phyloP scores from a whole-genome alignment of 2,888 invertebrate genomes.

The Spodoptera exigua region DNA sequence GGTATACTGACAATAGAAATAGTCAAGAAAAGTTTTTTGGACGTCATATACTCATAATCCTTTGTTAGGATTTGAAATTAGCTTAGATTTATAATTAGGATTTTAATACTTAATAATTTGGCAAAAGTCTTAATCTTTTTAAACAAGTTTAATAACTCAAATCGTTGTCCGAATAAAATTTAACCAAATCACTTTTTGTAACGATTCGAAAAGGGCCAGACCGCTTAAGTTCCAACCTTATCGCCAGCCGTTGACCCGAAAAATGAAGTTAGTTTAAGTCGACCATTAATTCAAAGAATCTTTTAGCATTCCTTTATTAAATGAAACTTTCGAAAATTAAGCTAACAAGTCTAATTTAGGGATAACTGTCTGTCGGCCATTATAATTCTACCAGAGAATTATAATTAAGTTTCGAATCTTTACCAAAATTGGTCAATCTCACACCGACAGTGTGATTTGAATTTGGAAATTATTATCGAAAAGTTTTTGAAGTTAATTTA shows the following conservation, averaged over 20 bases:
- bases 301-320: constrained; percentile 25
- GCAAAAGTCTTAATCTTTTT: too few relatives aligned
- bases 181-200: too few relatives aligned
- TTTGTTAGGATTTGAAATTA: too few relatives aligned
- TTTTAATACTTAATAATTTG: too few relatives aligned
- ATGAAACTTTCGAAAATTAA: constrained; percentile 45
- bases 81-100: too few relatives aligned
- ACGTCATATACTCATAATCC: too few relatives aligned
- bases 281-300: constrained; percentile 33
- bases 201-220: background rate
- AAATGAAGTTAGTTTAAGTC: constrained; percentile 6
- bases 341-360: constrained; percentile 46
- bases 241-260: constrained; percentile 7
- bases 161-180: too few relatives aligned
- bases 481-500: constrained; percentile 17
- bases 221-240: background rate
- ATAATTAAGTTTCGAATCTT: constrained; percentile 46
- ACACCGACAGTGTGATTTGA: constrained; percentile 11
- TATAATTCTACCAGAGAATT: constrained; percentile 48
- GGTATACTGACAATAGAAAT: too few relatives aligned
- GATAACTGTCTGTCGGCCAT: constrained; percentile 37
- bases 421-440: constrained; percentile 29
- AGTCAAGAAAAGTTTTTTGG: too few relatives aligned
- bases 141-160: too few relatives aligned
- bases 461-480: constrained; percentile 17